A percentile compares a stretch with the other conserved stretches of the same genome.
phyloP scores from a whole-genome alignment of 2,888 invertebrate genomes.

The Polyommatus icarus region DNA sequence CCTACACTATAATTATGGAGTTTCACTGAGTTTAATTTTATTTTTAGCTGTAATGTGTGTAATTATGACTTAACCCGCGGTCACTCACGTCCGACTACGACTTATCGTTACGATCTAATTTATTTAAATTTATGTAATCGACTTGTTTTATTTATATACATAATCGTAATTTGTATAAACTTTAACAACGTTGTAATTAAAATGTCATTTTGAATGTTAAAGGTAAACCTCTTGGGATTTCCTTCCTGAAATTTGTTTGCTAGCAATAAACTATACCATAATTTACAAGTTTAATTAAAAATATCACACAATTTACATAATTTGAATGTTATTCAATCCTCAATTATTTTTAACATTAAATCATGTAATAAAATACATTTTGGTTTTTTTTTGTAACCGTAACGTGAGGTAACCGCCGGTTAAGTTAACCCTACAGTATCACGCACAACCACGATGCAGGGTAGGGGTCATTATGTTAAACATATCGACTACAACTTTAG shows the following conservation, averaged over 20 bases:
- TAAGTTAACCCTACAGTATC: constrained; percentile 57
- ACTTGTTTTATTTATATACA: not conserved
- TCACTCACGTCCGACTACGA: constrained; percentile 66
- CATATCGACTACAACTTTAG: constrained; percentile 64
- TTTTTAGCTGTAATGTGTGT: constrained; percentile 29
- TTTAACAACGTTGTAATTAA: not conserved
- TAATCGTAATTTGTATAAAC: not conserved
- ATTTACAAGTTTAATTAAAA: not conserved
- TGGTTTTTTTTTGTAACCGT: not conserved
- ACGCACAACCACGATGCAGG: constrained; percentile 68
- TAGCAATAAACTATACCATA: not conserved
- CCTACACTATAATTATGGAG: constrained; percentile 34
- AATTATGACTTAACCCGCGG: constrained; percentile 46
- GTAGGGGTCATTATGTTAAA: constrained; percentile 57
- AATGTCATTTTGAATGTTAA: not conserved
- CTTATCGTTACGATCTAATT: constrained; percentile 58
- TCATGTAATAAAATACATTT: not conserved
- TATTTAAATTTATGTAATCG: constrained; percentile 39
- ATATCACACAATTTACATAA: not conserved
- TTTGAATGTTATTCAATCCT: not conserved
- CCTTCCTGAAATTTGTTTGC: not conserved
- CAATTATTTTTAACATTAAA: not conserved
- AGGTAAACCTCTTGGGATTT: not conserved
- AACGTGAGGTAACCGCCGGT: constrained; percentile 15
- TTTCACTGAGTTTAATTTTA: constrained; percentile 32